Evolutionary conservation across 2,888 invertebrate genomes (phyloP), one percentile per base, ranked within the genome.

Genomic region (Notodonta dromedarius): DNA sequence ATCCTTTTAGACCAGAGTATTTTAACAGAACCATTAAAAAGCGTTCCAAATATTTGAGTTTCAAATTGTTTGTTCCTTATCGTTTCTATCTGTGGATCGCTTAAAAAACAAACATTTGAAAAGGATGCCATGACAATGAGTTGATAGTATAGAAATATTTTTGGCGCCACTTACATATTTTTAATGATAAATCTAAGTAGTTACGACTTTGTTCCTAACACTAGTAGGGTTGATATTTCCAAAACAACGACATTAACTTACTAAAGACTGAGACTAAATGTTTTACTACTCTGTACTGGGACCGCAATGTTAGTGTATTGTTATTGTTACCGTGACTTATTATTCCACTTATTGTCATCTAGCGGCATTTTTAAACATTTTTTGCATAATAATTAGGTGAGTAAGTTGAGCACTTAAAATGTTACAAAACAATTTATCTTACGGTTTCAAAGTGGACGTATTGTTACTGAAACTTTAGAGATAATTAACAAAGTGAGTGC

Each of bases 71-170:
- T 8, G 42, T 46, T 14, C 11, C 16, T 60, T 67, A 73, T 69
- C 65, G 54, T 52, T 16, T 50, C 14, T 9, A 16, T 55, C 61
- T 60, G 58, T 53, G 48, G 35, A 59, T 60, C 57, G 12, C 60
- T 73, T 71, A 9, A 14, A 35, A 50, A 50, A 56, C 59, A 52
- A 59, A 40, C 64, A 66, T 73, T 76, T 69, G 73, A 74, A n/a
- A 60, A 62, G 67, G 62, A 8, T 16, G 32, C 8, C 5, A 14
- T 52, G 13, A 61, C 58, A 58, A 60, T 57, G 42, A 40, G 8
- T 52, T 59, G 60, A 64, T 67, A 66, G 65, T 58, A 44, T 56
- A 58, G 40, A n/a, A 48, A 48, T n/a, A 48, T 14, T 52, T 24
- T 48, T 61, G 73, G 73, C 73, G 71, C 73, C 76, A 61, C 16